Conservation (phyloP, 2,797 vertebrate species). For the Orientallactaga sibirica region DNA sequence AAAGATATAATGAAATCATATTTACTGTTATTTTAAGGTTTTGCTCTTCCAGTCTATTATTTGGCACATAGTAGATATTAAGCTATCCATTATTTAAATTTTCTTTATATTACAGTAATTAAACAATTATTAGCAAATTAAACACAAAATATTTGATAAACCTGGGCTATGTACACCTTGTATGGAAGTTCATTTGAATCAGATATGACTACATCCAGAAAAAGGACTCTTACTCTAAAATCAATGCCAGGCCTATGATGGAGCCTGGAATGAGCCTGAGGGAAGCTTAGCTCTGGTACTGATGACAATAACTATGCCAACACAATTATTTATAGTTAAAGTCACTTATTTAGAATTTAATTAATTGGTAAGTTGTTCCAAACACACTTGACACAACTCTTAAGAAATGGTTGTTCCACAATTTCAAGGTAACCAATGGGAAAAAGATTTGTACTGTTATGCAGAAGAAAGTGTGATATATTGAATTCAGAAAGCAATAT, state of each 20-base stretch:
- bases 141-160: neutral
- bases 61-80: neutral
- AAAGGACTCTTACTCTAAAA: neutral
- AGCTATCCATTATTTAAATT: neutral
- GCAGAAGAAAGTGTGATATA: neutral
- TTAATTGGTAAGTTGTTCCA: neutral
- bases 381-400: neutral
- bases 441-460: neutral
- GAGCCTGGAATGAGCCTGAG: neutral
- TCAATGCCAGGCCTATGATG: neutral
- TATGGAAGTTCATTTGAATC: neutral
- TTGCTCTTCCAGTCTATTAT: neutral
- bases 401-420: neutral
- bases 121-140: neutral
- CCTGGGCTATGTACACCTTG: neutral
- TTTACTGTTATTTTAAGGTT: conserved; percentile 12
- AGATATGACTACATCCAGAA: neutral
- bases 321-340: neutral
- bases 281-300: neutral
- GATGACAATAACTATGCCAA: neutral
- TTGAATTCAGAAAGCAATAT: neutral
- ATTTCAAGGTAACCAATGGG: neutral
- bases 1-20: neutral
- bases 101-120: conserved; percentile 19
- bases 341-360: neutral